These are phyloP conservation scores for Pterois miles DNA, from an alignment of 2,797 vertebrate genomes.

Conservation along the genomic window DNA sequence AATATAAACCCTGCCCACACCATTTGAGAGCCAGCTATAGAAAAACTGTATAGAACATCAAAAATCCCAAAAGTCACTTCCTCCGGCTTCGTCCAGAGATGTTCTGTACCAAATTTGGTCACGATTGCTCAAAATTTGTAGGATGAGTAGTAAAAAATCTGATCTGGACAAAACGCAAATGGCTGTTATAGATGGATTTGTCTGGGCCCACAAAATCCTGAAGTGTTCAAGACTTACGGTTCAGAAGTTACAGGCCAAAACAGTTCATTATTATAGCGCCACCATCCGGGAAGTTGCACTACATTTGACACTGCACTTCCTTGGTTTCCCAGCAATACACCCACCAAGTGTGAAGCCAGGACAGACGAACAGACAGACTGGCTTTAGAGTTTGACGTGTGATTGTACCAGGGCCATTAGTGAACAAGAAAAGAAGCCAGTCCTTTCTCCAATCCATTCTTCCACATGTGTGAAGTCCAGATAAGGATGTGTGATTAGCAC, in stretches of 20 bases:
- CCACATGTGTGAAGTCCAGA: neutral
- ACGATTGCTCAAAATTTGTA: neutral
- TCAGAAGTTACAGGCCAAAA: neutral
- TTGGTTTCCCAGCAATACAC: no score
- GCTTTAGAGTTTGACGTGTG: neutral
- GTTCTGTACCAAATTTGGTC: neutral
- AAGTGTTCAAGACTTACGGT: neutral
- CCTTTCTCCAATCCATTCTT: neutral
- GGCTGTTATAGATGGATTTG: no score
- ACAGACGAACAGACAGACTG: no score
- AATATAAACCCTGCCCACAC: neutral
- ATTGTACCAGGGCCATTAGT: neutral
- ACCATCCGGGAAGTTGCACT: no score
- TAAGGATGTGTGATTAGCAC: neutral
- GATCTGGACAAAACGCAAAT: neutral
- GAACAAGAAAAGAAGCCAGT: neutral
- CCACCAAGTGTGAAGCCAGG: no score
- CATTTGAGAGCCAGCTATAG: neutral
- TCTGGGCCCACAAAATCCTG: no score
- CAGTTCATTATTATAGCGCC: no score
- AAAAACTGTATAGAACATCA: neutral
- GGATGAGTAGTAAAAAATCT: neutral
- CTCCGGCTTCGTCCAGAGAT: neutral
- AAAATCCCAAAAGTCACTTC: neutral
- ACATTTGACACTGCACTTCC: no score